These are phyloP conservation scores for Dryobotodes eremita DNA, from an alignment of 2,888 invertebrate genomes.

Conservation along the genomic window DNA sequence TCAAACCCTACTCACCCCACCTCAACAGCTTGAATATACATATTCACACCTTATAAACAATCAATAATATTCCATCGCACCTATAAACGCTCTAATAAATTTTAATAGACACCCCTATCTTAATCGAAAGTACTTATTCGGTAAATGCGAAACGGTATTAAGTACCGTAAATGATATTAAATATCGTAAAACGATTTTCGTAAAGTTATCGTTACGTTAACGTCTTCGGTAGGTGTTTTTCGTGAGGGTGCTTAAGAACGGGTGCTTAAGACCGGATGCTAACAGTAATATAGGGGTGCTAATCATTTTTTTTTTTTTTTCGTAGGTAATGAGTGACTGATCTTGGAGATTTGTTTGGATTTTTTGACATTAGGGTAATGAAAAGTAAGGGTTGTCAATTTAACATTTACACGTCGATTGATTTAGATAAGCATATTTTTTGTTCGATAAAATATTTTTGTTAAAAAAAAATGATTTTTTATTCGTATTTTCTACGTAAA, in stretches of 20 bases:
- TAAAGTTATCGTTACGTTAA: slow-evolving; percentile 72
- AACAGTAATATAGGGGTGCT: slow-evolving; percentile 33
- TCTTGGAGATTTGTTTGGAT: background rate
- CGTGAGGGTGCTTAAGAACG: slow-evolving; percentile 46
- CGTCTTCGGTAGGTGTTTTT: slow-evolving; percentile 59
- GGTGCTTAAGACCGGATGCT: too few relatives aligned
- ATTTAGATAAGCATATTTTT: background rate
- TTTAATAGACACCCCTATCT: slow-evolving; percentile 59
- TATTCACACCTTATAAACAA: slow-evolving; percentile 40
- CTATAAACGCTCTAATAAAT: slow-evolving; percentile 36
- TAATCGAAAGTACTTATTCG: slow-evolving; percentile 67
- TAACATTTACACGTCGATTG: background rate
- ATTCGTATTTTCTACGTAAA: background rate
- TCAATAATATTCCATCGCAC: slow-evolving; percentile 21
- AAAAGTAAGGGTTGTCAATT: background rate
- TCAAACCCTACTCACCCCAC: background rate
- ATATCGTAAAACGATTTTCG: slow-evolving; percentile 77
- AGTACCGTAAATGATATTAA: slow-evolving; percentile 58
- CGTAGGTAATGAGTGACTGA: slow-evolving; percentile 7
- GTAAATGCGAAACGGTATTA: slow-evolving; percentile 56
- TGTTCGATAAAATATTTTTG: too few relatives aligned
- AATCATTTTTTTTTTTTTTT: slow-evolving; percentile 22
- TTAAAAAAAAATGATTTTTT: too few relatives aligned
- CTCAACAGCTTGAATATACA: slow-evolving; percentile 5
- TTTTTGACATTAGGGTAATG: background rate